Base-by-base conservation (phyloP, 2,113 vertebrate species). In the Gavia stellata region DNA sequence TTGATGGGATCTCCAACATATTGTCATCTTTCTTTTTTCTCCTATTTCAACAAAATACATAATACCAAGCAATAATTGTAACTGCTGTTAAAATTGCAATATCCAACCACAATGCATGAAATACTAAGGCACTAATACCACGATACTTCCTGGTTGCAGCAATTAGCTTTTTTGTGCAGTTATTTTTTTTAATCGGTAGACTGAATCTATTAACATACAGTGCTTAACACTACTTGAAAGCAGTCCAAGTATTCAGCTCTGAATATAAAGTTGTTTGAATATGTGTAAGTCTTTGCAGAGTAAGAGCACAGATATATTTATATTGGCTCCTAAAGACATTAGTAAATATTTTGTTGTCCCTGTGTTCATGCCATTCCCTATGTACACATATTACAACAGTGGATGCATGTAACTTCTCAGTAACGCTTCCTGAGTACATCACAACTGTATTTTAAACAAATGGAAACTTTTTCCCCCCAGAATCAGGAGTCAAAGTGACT, bases 1-100 rank as follows among this genome's bases (percentile, higher is more conserved):
- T 98, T 56, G 98, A 96, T 59, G 97, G 92, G 78, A 97, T 97
- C 96, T 98, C 97, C 96, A 98, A 98, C 85, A 97, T 96, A 97
- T 40, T 92, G 86, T 95, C 97, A 91, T 97, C 97, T 97, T 96
- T 96, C 96, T 96, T 94, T 98, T 98, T 96, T 98, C 98, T 96
- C 95, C 98, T 97, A 98, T 97, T 97, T 95, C 97, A 97, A 97
- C 70, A 97, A 96, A 98, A 98, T 74, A 97, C 75, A 97, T 94
- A 87, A 59, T 73, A 91, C 78, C 92, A 95, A 96, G 94, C 26
- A 58, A 95, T 79, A 96, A 94, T 81, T 88, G 42, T 87, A 95
- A 75, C 45, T 93, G 93, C 55, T 71, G 70, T 85, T 90, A 68
- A 94, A 95, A 92, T 25, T 70, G 71, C 81, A 80, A 66, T 61